Percentiles rank a stretch among this genome's conserved stretches.
phyloP scores from a whole-genome alignment of 2,113 vertebrate genomes.

The Coturnix japonica region DNA sequence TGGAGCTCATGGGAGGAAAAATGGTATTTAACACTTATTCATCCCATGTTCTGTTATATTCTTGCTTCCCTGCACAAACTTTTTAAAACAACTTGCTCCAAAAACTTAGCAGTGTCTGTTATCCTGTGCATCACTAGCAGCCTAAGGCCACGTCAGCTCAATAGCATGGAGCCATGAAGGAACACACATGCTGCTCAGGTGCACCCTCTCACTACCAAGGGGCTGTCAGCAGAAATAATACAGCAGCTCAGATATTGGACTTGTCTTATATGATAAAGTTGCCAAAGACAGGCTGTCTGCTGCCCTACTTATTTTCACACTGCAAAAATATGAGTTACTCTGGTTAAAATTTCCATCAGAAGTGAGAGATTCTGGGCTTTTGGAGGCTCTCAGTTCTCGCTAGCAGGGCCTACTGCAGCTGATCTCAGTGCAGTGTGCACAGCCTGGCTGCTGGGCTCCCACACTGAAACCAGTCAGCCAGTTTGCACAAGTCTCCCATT shows the following conservation, averaged over 20 bases:
- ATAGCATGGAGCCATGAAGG: background rate
- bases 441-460: conserved; percentile 1
- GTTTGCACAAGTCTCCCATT: conserved; percentile 59
- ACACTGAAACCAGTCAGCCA: conserved; percentile 16
- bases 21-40: background rate
- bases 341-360: background rate
- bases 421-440: background rate
- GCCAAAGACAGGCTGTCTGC: background rate
- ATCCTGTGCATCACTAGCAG: background rate
- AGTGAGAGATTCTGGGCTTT: background rate
- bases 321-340: background rate
- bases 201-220: background rate
- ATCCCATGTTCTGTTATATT: background rate
- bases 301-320: background rate
- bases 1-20: background rate
- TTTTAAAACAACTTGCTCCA: background rate
- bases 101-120: background rate
- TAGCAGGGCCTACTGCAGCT: background rate
- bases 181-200: background rate
- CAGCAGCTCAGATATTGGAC: background rate
- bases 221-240: background rate
- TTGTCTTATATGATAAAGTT: background rate
- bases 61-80: background rate
- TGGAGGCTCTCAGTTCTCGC: background rate
- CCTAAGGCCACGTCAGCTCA: background rate